Conservation (phyloP, 2,113 vertebrate species). For the Pedionomus torquatus region DNA sequence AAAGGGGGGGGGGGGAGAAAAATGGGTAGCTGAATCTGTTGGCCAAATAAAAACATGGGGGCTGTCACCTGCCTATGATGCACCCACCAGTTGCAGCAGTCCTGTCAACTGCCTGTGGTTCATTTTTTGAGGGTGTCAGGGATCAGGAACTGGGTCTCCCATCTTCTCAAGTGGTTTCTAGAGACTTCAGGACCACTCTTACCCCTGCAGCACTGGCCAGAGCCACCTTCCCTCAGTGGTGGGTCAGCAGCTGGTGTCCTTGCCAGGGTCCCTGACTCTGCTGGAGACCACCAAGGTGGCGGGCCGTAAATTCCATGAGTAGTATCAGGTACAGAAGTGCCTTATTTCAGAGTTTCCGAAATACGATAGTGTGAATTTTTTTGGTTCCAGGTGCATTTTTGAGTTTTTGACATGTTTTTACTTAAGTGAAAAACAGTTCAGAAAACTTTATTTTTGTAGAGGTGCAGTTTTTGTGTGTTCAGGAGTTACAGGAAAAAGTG, state of each 20-base stretch:
- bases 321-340: not conserved
- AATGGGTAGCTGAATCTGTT: not conserved
- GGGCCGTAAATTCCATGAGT: not conserved
- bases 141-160: not conserved
- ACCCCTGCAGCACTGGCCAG: not conserved
- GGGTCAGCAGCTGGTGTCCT: not conserved
- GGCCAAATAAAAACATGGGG: not conserved
- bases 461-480: not conserved
- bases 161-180: not conserved
- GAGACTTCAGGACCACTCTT: rapidly evolving
- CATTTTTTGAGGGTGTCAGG: not conserved
- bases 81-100: not conserved
- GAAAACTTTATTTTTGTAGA: not conserved
- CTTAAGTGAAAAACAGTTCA: not conserved
- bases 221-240: rapidly evolving
- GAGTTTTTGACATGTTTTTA: not conserved
- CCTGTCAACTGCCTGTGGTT: not conserved
- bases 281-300: not conserved
- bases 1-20: not conserved
- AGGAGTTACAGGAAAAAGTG: not conserved
- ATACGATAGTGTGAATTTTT: not conserved
- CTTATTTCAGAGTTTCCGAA: not conserved
- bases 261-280: not conserved
- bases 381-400: not conserved
- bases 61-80: not conserved